These are phyloP conservation scores for Drosophila pseudotalamancana DNA, from an alignment of 2,888 invertebrate genomes.

Conservation along the genomic window DNA sequence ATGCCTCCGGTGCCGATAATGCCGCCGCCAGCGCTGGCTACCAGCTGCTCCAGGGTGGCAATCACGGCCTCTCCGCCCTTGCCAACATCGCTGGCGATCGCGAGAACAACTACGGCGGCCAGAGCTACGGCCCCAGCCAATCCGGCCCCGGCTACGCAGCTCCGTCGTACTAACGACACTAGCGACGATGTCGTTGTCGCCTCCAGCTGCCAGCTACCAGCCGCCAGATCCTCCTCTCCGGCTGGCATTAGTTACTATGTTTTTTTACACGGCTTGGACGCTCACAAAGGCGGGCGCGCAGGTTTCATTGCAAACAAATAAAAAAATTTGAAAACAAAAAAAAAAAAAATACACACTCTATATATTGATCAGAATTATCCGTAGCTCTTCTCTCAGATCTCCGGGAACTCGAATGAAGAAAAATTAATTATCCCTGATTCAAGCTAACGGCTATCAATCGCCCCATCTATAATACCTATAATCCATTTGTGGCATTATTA, in stretches of 20 bases:
- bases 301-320: conserved; percentile 71
- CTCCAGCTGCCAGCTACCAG: conserved; percentile 17
- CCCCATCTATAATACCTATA: no score
- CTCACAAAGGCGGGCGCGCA: conserved; percentile 39
- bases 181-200: conserved; percentile 13
- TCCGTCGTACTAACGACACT: conserved; percentile 49
- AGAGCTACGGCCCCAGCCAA: conserved; percentile 45
- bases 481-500: no score
- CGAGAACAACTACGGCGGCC: conserved; percentile 56
- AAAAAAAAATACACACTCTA: conserved; percentile 1
- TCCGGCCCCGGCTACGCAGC: conserved; percentile 46
- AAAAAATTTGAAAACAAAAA: conserved; percentile 60
- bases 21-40: conserved; percentile 76
- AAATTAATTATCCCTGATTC: no score
- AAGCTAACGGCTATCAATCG: no score
- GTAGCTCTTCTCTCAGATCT: neutral
- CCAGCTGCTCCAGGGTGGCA: conserved; percentile 73
- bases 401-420: no score
- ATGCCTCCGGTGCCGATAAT: conserved; percentile 67
- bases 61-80: conserved; percentile 74
- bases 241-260: conserved; percentile 62
- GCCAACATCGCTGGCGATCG: conserved; percentile 67
- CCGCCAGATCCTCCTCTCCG: conserved; percentile 28
- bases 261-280: conserved; percentile 53
- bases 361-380: neutral